Conservation (phyloP, 2,113 vertebrate genomes). For the Strix uralensis region DNA sequence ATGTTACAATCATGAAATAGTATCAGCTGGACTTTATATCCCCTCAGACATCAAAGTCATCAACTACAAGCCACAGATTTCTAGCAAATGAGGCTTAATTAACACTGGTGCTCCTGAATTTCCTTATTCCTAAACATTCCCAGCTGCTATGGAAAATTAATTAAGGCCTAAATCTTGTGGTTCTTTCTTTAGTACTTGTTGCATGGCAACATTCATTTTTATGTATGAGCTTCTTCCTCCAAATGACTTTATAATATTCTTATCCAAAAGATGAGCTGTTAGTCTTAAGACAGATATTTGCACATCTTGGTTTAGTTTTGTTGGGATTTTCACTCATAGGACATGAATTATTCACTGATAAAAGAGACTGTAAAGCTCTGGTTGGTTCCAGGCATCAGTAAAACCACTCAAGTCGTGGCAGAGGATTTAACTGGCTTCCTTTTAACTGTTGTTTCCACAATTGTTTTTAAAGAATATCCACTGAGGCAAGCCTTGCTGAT, state of each 20-base stretch:
- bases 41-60: background rate
- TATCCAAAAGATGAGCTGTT: conserved; percentile 28
- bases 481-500: background rate
- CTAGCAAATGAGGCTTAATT: conserved; percentile 31
- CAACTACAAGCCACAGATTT: background rate
- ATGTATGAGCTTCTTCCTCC: conserved; percentile 45
- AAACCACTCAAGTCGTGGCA: background rate
- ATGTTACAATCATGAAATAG: background rate
- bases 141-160: conserved; percentile 41
- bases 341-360: conserved; percentile 1
- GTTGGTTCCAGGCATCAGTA: background rate
- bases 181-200: conserved; percentile 65
- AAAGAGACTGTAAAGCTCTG: background rate
- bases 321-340: background rate
- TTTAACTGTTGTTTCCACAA: background rate
- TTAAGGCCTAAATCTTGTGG: conserved; percentile 16
- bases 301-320: background rate
- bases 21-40: background rate
- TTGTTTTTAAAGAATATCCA: background rate
- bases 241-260: conserved; percentile 37
- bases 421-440: background rate
- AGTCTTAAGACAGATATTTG: conserved; percentile 6
- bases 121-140: conserved; percentile 24
- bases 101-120: background rate
- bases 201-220: conserved; percentile 65